These are phyloP conservation scores for Ochlodes sylvanus DNA, from an alignment of 2,888 invertebrate species.

Conservation along the genomic window DNA sequence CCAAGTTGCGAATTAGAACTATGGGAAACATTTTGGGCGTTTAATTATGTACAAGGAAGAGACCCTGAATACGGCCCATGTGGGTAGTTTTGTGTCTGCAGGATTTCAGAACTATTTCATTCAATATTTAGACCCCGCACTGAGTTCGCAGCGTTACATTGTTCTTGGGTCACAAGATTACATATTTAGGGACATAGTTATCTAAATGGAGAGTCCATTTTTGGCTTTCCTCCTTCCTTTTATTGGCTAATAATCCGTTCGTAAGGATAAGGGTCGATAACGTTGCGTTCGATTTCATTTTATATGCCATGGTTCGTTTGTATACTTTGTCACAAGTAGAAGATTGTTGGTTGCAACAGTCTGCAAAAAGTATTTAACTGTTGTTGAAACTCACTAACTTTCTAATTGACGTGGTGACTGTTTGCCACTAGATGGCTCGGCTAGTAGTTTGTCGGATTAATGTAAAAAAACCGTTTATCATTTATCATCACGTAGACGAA, in stretches of 20 bases:
- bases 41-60: constrained; percentile 53
- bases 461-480: too few species aligned
- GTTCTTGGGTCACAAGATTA: constrained; percentile 24
- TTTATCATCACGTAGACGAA: too few species aligned
- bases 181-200: constrained; percentile 29
- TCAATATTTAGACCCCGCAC: constrained; percentile 49
- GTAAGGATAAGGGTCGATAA: not conserved
- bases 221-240: too few species aligned
- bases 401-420: too few species aligned
- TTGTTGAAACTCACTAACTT: too few species aligned
- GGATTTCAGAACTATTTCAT: constrained; percentile 50
- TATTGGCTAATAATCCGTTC: constrained; percentile 13
- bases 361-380: not conserved
- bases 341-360: not conserved
- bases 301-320: too few species aligned
- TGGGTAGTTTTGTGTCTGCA: constrained; percentile 43
- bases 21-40: constrained; percentile 51
- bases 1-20: constrained; percentile 49
- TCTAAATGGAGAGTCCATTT: constrained; percentile 35
- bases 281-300: too few species aligned
- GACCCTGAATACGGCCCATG: constrained; percentile 46
- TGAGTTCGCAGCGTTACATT: constrained; percentile 40
- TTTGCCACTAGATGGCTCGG: too few species aligned
- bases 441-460: too few species aligned
- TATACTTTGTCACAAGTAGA: too few species aligned